These are phyloP conservation scores for Tamias sibiricus DNA, from an alignment of 2,113 vertebrate species.

Conservation along the genomic window DNA sequence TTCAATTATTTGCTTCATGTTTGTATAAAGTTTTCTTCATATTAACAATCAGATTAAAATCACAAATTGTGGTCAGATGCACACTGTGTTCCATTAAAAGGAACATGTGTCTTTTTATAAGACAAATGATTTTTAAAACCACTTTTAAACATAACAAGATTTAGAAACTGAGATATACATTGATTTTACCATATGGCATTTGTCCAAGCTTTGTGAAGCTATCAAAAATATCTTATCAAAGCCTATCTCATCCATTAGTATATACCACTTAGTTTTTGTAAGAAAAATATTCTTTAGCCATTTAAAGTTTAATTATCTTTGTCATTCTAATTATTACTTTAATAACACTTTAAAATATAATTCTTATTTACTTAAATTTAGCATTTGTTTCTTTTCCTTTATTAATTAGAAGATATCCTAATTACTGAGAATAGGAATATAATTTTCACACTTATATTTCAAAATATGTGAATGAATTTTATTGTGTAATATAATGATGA, in stretches of 20 bases:
- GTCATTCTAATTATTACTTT: slow-evolving; percentile 49
- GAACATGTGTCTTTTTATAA: slow-evolving; percentile 28
- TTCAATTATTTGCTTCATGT: slow-evolving; percentile 44
- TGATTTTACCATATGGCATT: slow-evolving; percentile 51
- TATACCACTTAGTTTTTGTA: neutral
- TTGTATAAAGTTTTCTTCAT: slow-evolving; percentile 51
- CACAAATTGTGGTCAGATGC: slow-evolving; percentile 34
- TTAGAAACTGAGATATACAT: slow-evolving; percentile 61
- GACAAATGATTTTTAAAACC: slow-evolving; percentile 53
- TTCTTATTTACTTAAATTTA: slow-evolving; percentile 25
- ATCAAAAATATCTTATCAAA: neutral
- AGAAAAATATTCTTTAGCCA: slow-evolving; percentile 1
- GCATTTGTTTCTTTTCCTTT: slow-evolving; percentile 49
- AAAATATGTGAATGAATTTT: neutral
- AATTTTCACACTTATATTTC: neutral
- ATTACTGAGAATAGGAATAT: neutral
- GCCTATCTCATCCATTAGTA: slow-evolving; percentile 21
- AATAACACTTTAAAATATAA: slow-evolving; percentile 31
- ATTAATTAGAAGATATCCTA: slow-evolving; percentile 1
- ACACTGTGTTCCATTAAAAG: neutral
- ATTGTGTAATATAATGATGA: neutral
- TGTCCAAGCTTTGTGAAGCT: slow-evolving; percentile 39
- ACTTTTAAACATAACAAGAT: slow-evolving; percentile 59
- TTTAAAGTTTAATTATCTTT: slow-evolving; percentile 39
- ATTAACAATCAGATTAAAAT: slow-evolving; percentile 52